These are phyloP conservation scores for Triops longicaudatus DNA, from an alignment of 1,140 invertebrate genomes.

Conservation along the genomic window DNA sequence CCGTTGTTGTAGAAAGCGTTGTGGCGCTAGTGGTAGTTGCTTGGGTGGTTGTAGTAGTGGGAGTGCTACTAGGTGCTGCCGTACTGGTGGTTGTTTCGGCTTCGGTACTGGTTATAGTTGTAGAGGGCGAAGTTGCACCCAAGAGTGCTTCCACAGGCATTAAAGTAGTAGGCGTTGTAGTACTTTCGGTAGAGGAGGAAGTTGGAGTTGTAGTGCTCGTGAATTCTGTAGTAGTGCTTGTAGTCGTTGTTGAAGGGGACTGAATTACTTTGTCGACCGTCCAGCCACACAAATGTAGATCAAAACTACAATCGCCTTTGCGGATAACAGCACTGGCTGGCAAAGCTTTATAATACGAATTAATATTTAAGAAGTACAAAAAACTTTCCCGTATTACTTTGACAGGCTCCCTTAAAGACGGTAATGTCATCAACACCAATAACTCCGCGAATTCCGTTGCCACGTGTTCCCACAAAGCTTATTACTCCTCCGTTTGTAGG, in stretches of 20 bases:
- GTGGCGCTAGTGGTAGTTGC: neutral
- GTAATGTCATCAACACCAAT: slow-evolving; percentile 25
- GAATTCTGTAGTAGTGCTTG: slow-evolving; percentile 17
- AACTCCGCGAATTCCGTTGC: slow-evolving; percentile 23
- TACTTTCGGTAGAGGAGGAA: neutral
- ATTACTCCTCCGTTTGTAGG: slow-evolving; percentile 16
- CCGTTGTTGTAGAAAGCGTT: neutral
- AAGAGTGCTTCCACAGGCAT: too few species aligned
- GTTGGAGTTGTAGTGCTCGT: neutral
- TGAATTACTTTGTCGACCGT: slow-evolving; percentile 20
- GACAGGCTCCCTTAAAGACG: slow-evolving; percentile 17
- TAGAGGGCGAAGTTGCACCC: neutral
- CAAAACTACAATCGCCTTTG: slow-evolving; percentile 24
- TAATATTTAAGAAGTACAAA: neutral
- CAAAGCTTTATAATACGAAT: neutral
- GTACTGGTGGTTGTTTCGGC: neutral
- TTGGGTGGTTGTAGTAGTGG: too few species aligned
- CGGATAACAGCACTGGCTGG: slow-evolving; percentile 16
- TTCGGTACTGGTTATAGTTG: neutral
- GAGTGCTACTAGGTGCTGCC: neutral
- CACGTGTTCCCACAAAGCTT: slow-evolving; percentile 24
- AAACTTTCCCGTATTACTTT: neutral
- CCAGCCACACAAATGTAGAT: slow-evolving; percentile 23
- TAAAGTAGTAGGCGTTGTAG: neutral
- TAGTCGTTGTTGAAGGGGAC: neutral